Percentiles rank a stretch among this genome's conserved stretches.
Conservation (phyloP, 2,888 invertebrate genomes). For the Drosophila birchii region DNA sequence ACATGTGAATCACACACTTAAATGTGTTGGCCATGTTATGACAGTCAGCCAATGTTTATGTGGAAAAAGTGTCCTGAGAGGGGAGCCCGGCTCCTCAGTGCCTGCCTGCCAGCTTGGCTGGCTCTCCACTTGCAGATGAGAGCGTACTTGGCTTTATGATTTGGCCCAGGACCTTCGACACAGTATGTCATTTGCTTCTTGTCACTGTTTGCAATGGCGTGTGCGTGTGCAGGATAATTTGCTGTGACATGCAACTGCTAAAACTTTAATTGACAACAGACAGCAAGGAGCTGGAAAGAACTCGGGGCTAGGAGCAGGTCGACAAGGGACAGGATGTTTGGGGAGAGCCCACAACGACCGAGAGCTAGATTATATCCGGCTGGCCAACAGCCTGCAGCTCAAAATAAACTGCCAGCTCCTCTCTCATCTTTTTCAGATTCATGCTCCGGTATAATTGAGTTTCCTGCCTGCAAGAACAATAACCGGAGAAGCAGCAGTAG, state of each 20-base stretch:
- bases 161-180: slow-evolving; percentile 37
- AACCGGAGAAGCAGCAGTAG: slow-evolving; percentile 16
- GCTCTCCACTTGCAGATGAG: slow-evolving; percentile 17
- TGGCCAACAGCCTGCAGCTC: slow-evolving; percentile 5
- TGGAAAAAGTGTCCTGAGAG: slow-evolving; percentile 51
- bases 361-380: slow-evolving; percentile 24
- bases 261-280: slow-evolving; percentile 68
- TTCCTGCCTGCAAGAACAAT: slow-evolving; percentile 40
- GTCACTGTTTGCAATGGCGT: slow-evolving; percentile 34
- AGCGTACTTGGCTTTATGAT: slow-evolving; percentile 50
- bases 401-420: slow-evolving; percentile 18
- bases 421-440: slow-evolving; percentile 35
- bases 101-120: background rate
- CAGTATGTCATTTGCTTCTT: slow-evolving; percentile 47
- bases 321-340: slow-evolving; percentile 22
- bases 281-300: slow-evolving; percentile 12
- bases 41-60: slow-evolving; percentile 51
- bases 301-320: slow-evolving; percentile 18
- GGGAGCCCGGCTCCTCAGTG: slow-evolving; percentile 3
- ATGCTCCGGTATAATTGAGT: slow-evolving; percentile 36
- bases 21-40: slow-evolving; percentile 47
- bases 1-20: slow-evolving; percentile 62
- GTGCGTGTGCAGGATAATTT: slow-evolving; percentile 57
- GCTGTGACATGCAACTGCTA: slow-evolving; percentile 62
- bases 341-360: slow-evolving; percentile 17